Conservation (phyloP, 2,113 vertebrate genomes). For the Psittacula cyanocephala region DNA sequence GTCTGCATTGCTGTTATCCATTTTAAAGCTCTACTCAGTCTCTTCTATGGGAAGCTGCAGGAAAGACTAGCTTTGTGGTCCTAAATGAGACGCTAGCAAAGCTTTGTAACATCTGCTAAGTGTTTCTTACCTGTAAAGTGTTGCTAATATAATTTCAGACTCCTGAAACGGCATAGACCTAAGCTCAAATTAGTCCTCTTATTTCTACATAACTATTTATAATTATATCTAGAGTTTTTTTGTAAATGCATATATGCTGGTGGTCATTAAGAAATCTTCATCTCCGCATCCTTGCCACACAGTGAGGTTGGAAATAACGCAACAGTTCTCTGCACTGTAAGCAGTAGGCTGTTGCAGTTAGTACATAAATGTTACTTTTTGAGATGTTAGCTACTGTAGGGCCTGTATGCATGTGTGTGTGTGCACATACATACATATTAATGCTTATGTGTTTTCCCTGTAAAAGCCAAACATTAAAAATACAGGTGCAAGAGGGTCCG, state of each 20-base stretch:
- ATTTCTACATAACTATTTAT: background rate
- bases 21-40: background rate
- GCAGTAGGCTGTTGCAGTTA: background rate
- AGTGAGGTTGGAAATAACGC: background rate
- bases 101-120: background rate
- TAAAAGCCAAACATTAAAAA: background rate
- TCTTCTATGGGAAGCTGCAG: background rate
- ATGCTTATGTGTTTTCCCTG: background rate
- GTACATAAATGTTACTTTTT: background rate
- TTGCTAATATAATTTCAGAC: background rate
- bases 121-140: background rate
- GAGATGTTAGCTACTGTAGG: background rate
- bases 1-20: background rate
- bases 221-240: background rate
- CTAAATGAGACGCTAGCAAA: background rate
- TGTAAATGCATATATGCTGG: background rate
- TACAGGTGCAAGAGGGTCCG: background rate
- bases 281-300: background rate
- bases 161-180: background rate
- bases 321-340: background rate
- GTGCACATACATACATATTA: fast-evolving
- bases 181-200: background rate
- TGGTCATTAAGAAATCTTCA: background rate
- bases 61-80: background rate
- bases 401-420: background rate